A percentile compares a stretch with the other conserved stretches of the same genome.
These are phyloP conservation scores for Peribatodes rhomboidaria DNA, from an alignment of 2,888 invertebrate species.

Conservation along the genomic window DNA sequence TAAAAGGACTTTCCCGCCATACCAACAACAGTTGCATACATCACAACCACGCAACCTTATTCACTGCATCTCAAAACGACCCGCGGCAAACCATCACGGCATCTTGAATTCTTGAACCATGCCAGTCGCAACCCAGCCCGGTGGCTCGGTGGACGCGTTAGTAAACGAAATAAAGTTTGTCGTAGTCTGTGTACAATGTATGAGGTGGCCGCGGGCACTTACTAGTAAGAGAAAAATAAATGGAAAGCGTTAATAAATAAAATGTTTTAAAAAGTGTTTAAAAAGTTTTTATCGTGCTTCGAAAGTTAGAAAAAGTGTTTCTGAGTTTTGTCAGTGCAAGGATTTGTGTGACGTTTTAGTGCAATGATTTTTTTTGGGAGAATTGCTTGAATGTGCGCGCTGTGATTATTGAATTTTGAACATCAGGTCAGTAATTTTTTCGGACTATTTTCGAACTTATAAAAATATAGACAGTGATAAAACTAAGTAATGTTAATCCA, in stretches of 20 bases:
- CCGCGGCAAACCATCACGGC: conserved; percentile 21
- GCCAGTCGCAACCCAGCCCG: conserved; percentile 28
- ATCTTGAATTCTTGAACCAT: conserved; percentile 25
- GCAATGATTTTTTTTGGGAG: conserved; percentile 1
- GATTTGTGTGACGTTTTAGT: conserved; percentile 24
- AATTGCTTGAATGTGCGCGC: no score
- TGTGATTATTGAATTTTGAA: no score
- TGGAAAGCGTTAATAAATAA: conserved; percentile 29
- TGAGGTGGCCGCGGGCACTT: conserved; percentile 1
- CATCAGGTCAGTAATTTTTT: no score
- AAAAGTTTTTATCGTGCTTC: conserved; percentile 2
- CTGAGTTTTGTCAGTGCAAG: conserved; percentile 24
- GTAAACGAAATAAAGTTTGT: conserved; percentile 23
- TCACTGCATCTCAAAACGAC: conserved; percentile 17
- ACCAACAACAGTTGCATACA: background rate
- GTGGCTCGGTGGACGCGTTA: conserved; percentile 26
- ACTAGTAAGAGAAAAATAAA: conserved; percentile 7
- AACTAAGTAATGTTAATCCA: no score
- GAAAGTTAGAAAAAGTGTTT: background rate
- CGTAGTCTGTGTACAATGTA: background rate
- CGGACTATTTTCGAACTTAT: no score
- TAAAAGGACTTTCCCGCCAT: background rate
- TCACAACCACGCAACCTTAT: conserved; percentile 1
- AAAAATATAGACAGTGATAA: no score
- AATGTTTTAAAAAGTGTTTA: conserved; percentile 22